Evolutionary conservation across 1,140 invertebrate genomes (phyloP), one percentile per base, ranked within the genome.

Genomic region (Philotrypesis tridentata): DNA sequence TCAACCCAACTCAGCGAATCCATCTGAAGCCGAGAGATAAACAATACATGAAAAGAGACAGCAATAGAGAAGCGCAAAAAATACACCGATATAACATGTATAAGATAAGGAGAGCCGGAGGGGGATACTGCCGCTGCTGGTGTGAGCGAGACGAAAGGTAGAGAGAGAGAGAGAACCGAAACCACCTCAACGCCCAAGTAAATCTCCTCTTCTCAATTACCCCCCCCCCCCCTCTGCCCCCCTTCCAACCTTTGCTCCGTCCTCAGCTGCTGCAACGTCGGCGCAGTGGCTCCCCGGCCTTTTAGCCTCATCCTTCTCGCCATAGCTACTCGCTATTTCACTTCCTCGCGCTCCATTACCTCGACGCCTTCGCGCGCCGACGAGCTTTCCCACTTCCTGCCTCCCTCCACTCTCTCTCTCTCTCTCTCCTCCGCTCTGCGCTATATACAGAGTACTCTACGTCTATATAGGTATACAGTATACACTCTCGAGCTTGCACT

Each of bases 131-230:
- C n/a, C n/a, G n/a, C n/a, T 1, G 48, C 2, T 21, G 14, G 5
- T 14, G 63, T 4, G 40, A 67, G 75, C 63, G 63, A 68, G 37
- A 67, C 67, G 77, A 60, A 60, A 23, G 48, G 48, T 55, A 55
- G 48, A 55, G 31, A 33, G 31, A 81, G 21, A 33, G 27, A 81
- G 79, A 67, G 79, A 43, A 63, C 37, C 72, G 31, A 61, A 71
- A 65, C 70, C 74, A 77, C 70, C 86, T 85, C 82, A 81, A 84
- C 80, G 85, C 85, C 85, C 85, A 88, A 90, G 89, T 91, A 90
- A 91, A 90, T 92, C 89, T 91, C 89, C 89, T 89, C 88, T 91
- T 91, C 90, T 90, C 90, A 91, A 92, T 92, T 92, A 91, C 90
- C 89, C 86, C 86, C 84, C 81, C 79, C 80, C 43, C 60, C 65